Evolutionary conservation across 2,888 invertebrate genomes (phyloP).

Genomic region (Synergus gifuensis): DNA sequence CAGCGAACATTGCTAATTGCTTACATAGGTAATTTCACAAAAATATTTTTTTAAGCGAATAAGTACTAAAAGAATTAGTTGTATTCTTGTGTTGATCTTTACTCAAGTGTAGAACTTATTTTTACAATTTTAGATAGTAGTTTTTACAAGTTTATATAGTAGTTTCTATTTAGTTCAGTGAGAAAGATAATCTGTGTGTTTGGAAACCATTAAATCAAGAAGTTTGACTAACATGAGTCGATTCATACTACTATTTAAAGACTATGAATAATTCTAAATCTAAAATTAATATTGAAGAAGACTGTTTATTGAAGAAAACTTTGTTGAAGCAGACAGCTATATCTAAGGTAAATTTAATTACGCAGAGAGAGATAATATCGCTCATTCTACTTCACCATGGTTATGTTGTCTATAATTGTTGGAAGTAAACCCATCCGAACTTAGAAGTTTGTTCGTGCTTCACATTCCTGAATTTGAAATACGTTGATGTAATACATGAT

Average conservation of each 20-base stretch:
- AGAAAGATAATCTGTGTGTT: too few relatives aligned
- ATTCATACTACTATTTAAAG: not conserved
- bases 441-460: not conserved
- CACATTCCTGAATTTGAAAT: constrained; percentile 8
- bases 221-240: too few relatives aligned
- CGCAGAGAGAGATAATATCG: not conserved
- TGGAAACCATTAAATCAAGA: too few relatives aligned
- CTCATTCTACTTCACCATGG: not conserved
- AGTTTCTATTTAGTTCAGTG: too few relatives aligned
- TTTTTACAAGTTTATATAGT: too few relatives aligned
- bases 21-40: too few relatives aligned
- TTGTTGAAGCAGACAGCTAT: not conserved
- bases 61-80: too few relatives aligned
- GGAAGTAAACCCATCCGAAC: not conserved
- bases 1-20: too few relatives aligned
- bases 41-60: too few relatives aligned
- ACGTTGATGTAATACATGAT: not conserved
- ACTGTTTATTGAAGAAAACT: not conserved
- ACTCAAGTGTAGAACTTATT: too few relatives aligned
- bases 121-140: too few relatives aligned
- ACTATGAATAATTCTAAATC: not conserved
- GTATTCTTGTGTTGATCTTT: too few relatives aligned
- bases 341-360: not conserved
- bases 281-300: not conserved
- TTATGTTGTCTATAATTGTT: constrained; percentile 11